Evolutionary conservation across 2,113 vertebrate genomes (phyloP).

Genomic region (Malurus alboscapulatus): DNA sequence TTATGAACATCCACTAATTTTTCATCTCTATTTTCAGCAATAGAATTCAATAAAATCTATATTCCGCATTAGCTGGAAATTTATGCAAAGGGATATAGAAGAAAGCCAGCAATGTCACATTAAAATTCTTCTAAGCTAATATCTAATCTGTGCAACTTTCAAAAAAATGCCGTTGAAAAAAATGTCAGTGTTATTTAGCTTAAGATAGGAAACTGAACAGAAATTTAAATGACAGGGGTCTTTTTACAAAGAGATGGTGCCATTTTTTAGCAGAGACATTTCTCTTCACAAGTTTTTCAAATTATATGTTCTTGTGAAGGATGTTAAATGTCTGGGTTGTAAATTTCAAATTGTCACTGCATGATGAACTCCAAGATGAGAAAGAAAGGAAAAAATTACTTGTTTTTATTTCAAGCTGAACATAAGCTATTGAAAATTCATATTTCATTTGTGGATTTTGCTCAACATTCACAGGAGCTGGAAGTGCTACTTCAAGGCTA

Average conservation of each 20-base stretch:
- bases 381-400: constrained; percentile 41
- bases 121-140: constrained; percentile 26
- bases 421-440: constrained; percentile 63
- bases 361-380: constrained; percentile 62
- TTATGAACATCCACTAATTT: not conserved
- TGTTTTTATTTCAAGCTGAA: constrained; percentile 56
- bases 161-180: constrained; percentile 69
- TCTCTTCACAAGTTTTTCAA: constrained; percentile 75
- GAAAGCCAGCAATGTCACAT: constrained; percentile 11
- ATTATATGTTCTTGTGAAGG: constrained; percentile 74
- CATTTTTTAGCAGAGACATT: constrained; percentile 62
- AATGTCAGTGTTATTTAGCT: constrained; percentile 66
- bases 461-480: constrained; percentile 37
- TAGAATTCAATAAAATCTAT: not conserved
- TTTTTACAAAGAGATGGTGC: constrained; percentile 67
- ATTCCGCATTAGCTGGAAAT: not conserved
- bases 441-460: constrained; percentile 46
- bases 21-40: not conserved
- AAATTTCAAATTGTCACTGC: constrained; percentile 70
- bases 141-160: constrained; percentile 48
- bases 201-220: constrained; percentile 55
- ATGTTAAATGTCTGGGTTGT: constrained; percentile 65
- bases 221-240: constrained; percentile 71
- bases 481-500: not conserved
- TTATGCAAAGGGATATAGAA: not conserved